A percentile compares a stretch with the other conserved stretches of the same genome.
Conservation (phyloP, 2,888 invertebrate genomes). For the Stramonita haemastoma region DNA sequence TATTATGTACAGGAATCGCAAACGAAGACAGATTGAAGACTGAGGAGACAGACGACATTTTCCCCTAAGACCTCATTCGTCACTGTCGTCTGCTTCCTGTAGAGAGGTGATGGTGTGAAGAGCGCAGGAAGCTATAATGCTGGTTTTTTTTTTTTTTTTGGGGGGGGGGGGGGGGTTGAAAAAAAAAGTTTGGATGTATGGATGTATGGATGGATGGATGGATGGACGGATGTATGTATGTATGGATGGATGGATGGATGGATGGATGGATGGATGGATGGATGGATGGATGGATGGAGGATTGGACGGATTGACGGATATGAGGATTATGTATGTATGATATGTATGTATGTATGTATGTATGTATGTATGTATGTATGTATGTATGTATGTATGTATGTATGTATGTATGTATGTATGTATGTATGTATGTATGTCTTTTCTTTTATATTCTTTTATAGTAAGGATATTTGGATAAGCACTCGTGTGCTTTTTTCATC, state of each 20-base stretch:
- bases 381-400: not conserved
- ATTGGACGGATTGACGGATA: too few relatives aligned
- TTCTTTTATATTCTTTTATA: too few relatives aligned
- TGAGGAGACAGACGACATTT: not conserved
- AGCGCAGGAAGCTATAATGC: not conserved
- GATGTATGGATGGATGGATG: not conserved
- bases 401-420: not conserved
- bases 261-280: too few relatives aligned
- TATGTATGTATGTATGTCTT: not conserved
- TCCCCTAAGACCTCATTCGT: not conserved
- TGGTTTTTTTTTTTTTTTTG: not conserved
- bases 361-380: not conserved
- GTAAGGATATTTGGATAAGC: too few relatives aligned
- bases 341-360: not conserved
- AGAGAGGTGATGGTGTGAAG: not conserved
- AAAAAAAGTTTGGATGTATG: not conserved
- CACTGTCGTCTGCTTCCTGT: slow-evolving; percentile 14
- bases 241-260: not conserved
- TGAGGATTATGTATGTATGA: too few relatives aligned
- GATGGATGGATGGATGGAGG: too few relatives aligned
- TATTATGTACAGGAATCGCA: not conserved
- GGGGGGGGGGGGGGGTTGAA: not conserved
- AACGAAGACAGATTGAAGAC: not conserved
- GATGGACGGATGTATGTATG: not conserved
- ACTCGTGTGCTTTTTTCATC: too few relatives aligned